phyloP scores from a whole-genome alignment of 2,888 invertebrate species.

The Amiota minor region DNA sequence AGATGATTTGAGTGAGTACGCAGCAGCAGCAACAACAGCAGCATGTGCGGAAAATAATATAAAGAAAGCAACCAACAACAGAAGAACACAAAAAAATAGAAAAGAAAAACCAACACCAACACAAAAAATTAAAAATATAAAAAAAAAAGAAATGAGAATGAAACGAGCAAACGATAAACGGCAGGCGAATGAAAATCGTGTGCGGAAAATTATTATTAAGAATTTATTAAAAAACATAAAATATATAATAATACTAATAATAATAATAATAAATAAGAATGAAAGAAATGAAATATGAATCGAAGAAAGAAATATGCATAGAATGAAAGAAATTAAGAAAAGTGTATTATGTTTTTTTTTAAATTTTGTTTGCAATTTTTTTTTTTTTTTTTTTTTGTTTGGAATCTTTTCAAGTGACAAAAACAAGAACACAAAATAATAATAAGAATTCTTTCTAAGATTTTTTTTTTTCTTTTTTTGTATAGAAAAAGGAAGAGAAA shows the following conservation, averaged over 20 bases:
- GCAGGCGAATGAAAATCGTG: constrained; percentile 4
- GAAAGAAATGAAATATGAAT: background rate
- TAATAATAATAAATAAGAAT: constrained; percentile 1
- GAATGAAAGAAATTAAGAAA: background rate
- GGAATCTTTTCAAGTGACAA: too few species aligned
- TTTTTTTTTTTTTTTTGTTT: too few species aligned
- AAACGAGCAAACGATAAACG: background rate
- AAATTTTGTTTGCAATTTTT: too few species aligned
- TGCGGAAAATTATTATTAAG: constrained; percentile 2
- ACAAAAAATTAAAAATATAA: too few species aligned
- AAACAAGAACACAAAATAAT: too few species aligned
- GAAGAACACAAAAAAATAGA: background rate
- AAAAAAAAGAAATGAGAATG: too few species aligned
- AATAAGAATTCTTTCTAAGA: too few species aligned
- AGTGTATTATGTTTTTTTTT: too few species aligned
- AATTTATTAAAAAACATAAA: background rate
- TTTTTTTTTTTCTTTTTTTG: too few species aligned
- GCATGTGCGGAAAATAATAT: constrained; percentile 8
- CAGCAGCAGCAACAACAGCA: background rate
- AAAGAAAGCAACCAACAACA: background rate
- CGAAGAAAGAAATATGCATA: background rate
- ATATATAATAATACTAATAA: background rate
- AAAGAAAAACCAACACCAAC: too few species aligned
- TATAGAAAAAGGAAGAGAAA: too few species aligned
- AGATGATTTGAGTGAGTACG: constrained; percentile 10